Base-by-base conservation (phyloP, 2,113 vertebrate species). In the Oryzias melastigma region DNA sequence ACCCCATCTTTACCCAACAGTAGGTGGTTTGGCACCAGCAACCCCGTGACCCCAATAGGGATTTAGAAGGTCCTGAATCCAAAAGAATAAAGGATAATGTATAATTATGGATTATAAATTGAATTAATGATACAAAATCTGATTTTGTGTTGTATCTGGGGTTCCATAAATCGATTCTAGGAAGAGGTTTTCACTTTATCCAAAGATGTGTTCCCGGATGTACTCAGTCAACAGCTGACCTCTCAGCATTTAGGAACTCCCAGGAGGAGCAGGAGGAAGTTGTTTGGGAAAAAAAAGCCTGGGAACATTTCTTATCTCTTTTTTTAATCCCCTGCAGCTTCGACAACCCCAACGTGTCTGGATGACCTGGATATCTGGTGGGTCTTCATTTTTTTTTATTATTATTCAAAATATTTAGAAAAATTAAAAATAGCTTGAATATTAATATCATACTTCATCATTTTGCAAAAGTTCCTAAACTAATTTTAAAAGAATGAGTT, bases 241-340 rank as follows among this genome's bases (percentile, higher is more conserved):
- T 27, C 20, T 20, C 17, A 44, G 58, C 29, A 40, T 18, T 8
- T 35, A 6, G 35, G 8, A 22, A 24, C 18, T 51, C 59, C 59
- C 59, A 25, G 5, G 59, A 62, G 47, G 13, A 52, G 22, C 48
- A 15, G 13, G 20, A 52, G 59, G 59, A 62, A 62, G 19, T 27
- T 10, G 13, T 16, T 43, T 15, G 16, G 5, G 15, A 12, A 4
- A 4, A 14, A 44, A 35, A 16, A 19, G 17, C 17, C 16, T 44
- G 43, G 43, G 14, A 16, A 17, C 6, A 14, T 15, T 48, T 59
- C 35, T 59, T 8, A 22, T 46, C 22, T 50, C 14, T 25, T 14
- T 4, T 35, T 35, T 35, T 29, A 6, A 29, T 12, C 3, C 13
- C 14, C 4, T 47, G 43, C 44, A n/a, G 43, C 7, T 1, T 19